phyloP scores from a whole-genome alignment of 2,797 vertebrate genomes.

The Strix occidentalis region DNA sequence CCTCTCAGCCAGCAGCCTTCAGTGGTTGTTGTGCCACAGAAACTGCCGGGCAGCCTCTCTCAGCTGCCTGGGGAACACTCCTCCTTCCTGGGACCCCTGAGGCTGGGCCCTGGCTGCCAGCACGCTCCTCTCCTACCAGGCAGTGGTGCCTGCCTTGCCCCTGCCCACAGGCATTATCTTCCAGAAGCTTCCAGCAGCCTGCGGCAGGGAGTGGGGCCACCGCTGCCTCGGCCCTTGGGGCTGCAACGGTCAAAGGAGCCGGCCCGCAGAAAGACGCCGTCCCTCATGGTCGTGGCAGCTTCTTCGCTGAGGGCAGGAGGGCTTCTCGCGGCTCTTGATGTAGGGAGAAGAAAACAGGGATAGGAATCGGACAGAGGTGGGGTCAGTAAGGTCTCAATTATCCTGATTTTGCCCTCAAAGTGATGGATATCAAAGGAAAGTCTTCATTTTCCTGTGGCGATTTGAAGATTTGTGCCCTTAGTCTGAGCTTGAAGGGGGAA shows the following conservation, averaged over 20 bases:
- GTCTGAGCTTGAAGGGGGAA: not conserved
- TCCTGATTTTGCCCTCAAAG: not conserved
- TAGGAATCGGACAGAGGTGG: rapidly evolving
- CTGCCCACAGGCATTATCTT: rapidly evolving
- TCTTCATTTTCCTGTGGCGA: not conserved
- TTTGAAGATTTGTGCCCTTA: not conserved
- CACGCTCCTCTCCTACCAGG: not conserved
- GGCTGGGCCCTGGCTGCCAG: rapidly evolving
- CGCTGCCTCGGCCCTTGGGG: rapidly evolving
- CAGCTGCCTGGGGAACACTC: not conserved
- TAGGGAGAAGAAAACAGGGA: not conserved
- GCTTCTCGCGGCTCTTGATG: rapidly evolving
- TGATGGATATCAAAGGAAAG: not conserved
- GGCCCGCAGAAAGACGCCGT: rapidly evolving
- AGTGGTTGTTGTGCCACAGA: not conserved
- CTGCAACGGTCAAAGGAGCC: not conserved
- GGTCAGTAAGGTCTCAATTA: not conserved
- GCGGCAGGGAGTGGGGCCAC: rapidly evolving
- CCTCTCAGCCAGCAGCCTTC: not conserved
- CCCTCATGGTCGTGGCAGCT: rapidly evolving
- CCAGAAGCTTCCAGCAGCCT: not conserved
- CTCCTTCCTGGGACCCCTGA: not conserved
- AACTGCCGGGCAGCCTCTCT: rapidly evolving
- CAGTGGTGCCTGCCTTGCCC: too few relatives aligned
- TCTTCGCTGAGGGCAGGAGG: rapidly evolving